Base-by-base conservation (phyloP, 2,888 invertebrate species). In the Plebejus argus region DNA sequence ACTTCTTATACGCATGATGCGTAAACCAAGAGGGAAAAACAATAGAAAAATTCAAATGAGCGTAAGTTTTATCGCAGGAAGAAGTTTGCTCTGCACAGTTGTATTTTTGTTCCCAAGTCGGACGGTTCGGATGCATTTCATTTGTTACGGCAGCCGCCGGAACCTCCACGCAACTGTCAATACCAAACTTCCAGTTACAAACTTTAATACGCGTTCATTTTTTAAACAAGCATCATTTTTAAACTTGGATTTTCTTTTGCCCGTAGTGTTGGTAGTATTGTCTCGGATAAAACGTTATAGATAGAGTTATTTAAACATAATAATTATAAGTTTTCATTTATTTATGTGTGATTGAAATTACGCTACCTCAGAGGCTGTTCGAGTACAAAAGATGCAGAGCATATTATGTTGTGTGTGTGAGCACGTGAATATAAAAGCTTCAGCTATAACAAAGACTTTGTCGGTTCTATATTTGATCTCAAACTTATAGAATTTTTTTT, bases 121-220 rank as follows among this genome's bases (percentile, higher is more conserved):
- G 66, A 33, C 28, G 66, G 66, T 6, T 66, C 28, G 66, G 66
- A 28, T 66, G 66, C 66, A 66, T 66, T 66, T 66, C 66, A 66
- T 66, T 66, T 66, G 66, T 66, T 5, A 33, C 33, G 12, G 66
- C 15, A 12, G 28, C 66, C 61, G 23, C 15, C 66, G 66, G 28
- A 33, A 66, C 33, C 66, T 66, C 28, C 28, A 66, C 66, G 66
- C 28, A 66, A 66, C 28, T 66, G 66, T 66, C 66, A 66, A 66
- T 66, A 66, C 66, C 66, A 28, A 66, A 66, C 66, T 66, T 66
- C 66, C 66, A 15, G 28, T 66, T 20, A 61, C 61, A 66, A 66
- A 66, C 66, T 66, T 66, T 66, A 28, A 28, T 66, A 66, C 66
- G 23, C 66, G 66, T 15, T 66, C 66, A 66, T 66, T 66, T 28